phyloP scores from a whole-genome alignment of 2,888 invertebrate genomes.

The Trissolcus brochymenae region DNA sequence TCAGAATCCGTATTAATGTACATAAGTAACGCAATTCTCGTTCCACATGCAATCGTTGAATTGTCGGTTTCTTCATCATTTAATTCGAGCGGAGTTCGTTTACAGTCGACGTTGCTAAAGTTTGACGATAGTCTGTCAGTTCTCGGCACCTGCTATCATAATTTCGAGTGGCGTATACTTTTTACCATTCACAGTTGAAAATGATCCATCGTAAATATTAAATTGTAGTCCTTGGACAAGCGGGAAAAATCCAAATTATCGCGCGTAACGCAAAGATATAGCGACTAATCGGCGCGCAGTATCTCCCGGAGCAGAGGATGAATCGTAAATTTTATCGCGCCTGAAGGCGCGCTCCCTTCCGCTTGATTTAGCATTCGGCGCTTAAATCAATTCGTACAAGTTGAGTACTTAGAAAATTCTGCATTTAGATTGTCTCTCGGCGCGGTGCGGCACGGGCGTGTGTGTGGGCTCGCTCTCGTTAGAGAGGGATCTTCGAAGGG shows the following conservation, averaged over 20 bases:
- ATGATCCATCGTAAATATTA: conserved; percentile 6
- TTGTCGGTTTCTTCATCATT: conserved; percentile 48
- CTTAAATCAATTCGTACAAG: conserved; percentile 77
- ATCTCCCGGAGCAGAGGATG: conserved; percentile 39
- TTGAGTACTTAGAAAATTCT: conserved; percentile 75
- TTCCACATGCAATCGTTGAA: conserved; percentile 29
- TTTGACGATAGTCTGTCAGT: conserved; percentile 43
- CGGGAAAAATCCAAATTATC: conserved; percentile 20
- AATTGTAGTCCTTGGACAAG: neutral
- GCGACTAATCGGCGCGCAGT: conserved; percentile 13
- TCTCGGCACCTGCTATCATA: conserved; percentile 51
- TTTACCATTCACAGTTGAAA: conserved; percentile 27
- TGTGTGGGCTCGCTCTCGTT: conserved; percentile 53
- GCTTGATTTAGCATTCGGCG: conserved; percentile 77
- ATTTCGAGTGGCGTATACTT: conserved; percentile 42
- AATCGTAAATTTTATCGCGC: conserved; percentile 69
- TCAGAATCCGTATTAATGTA: conserved; percentile 29
- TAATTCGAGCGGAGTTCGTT: conserved; percentile 43
- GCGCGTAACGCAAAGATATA: conserved; percentile 10
- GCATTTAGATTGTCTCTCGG: conserved; percentile 71
- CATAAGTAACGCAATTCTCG: conserved; percentile 22
- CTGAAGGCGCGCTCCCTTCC: conserved; percentile 66
- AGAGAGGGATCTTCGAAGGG: conserved; percentile 61
- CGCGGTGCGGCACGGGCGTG: conserved; percentile 30
- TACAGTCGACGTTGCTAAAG: conserved; percentile 44